Percentiles rank a stretch among this genome's conserved stretches.
Conservation (phyloP, 2,113 vertebrate genomes). For the Lamprologus lemairii region DNA sequence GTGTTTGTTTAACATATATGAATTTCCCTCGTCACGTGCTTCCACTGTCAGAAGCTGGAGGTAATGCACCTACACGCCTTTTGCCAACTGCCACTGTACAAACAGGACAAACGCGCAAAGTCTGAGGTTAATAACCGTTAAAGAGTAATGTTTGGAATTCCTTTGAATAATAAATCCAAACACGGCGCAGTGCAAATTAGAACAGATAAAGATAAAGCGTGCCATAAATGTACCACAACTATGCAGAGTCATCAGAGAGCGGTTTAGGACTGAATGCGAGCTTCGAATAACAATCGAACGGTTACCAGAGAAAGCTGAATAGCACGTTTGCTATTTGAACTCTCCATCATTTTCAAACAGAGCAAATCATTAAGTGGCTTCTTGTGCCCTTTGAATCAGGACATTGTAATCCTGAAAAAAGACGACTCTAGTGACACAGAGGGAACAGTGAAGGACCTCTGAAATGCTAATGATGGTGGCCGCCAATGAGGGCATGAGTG, state of each 20-base stretch:
- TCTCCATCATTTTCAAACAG: neutral
- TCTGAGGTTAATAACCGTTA: neutral
- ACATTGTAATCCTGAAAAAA: neutral
- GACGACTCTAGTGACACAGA: neutral
- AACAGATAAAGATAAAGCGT: neutral
- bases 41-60: neutral
- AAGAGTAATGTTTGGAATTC: neutral
- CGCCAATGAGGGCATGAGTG: neutral
- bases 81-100: neutral
- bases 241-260: neutral
- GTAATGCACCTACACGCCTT: neutral
- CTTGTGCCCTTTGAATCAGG: neutral
- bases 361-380: neutral
- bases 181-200: neutral
- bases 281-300: neutral
- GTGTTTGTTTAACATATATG: neutral
- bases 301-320: neutral
- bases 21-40: neutral
- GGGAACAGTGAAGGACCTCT: neutral
- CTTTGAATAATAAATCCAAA: neutral
- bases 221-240: neutral
- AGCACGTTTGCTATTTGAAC: neutral
- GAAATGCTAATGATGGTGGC: neutral
- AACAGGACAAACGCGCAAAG: neutral
- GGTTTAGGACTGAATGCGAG: neutral